Evolutionary conservation across 2,888 invertebrate genomes (phyloP), one percentile per base, ranked within the genome.

Genomic region (Tetramorium bicarinatum): DNA sequence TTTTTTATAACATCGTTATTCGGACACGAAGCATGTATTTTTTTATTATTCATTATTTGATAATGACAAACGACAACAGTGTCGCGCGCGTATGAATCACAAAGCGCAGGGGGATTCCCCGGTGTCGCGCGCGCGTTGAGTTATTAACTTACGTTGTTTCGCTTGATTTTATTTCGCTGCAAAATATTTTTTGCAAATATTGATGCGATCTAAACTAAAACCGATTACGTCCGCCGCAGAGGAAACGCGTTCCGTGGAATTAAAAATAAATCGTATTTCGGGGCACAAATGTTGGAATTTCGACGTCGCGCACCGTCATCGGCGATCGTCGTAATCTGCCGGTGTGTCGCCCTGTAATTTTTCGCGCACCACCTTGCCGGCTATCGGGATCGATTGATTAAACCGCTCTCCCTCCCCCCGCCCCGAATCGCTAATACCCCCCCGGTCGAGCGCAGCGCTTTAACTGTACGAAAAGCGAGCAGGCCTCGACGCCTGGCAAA

Each of bases 401-500:
- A 89, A 85, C 67, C 62, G 72, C n/a, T 56, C 74, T 64, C 6
- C 2, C 29, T 2, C 29, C 29, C 25, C 25, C 2, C 25, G n/a
- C n/a, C 25, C 8, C 79, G 38, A 18, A 21, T 56, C 67, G 83
- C 82, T 87, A 87, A 89, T 85, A 74, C 83, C 4, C 29, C 3
- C 29, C 62, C 38, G 59, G 21, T 41, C 38, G 64, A 56, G 18
- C 56, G 59, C 47, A 61, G 25, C 44, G 86, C 74, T 89, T 87
- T 86, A 89, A 89, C 81, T 74, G 80, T 66, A 85, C 85, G 87
- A 87, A 59, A 88, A 86, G 84, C 88, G 89, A 89, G 84, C 74
- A 77, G 85, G 84, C 83, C 80, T 80, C 86, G 86, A 81, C 83
- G 80, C 81, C 87, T 85, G 85, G 90, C 86, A 90, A 92, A 92